A percentile compares a stretch with the other conserved stretches of the same genome.
Evolutionary conservation across 2,888 invertebrate species (phyloP).

Genomic region (Caenorhabditis wallacei): DNA sequence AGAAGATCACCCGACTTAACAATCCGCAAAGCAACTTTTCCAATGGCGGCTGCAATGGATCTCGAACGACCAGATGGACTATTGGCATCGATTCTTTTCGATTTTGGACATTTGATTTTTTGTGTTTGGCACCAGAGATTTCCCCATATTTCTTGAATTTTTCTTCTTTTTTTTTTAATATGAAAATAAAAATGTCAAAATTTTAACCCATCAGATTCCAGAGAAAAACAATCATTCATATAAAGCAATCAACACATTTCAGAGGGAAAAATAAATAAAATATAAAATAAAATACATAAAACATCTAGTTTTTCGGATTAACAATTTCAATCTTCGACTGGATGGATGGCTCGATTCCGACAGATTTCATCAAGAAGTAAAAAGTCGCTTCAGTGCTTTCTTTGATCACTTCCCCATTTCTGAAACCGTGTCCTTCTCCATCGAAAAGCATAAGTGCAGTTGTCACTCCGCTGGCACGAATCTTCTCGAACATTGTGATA

Average conservation of each 20-base stretch:
- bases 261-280: neutral
- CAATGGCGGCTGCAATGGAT: no score
- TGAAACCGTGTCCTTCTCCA: conserved; percentile 85
- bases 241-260: conserved; percentile 1
- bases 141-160: no score
- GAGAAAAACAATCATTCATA: neutral
- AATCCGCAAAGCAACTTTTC: no score
- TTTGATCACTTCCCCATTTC: conserved; percentile 84
- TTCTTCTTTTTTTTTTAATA: no score
- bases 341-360: conserved; percentile 74
- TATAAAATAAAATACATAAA: neutral
- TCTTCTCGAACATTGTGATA: conserved; percentile 83
- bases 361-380: conserved; percentile 83
- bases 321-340: conserved; percentile 47
- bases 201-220: no score
- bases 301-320: conserved; percentile 18
- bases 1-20: no score
- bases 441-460: conserved; percentile 84
- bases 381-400: conserved; percentile 84
- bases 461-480: conserved; percentile 83
- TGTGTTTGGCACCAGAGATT: no score
- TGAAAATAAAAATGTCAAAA: no score
- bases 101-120: no score
- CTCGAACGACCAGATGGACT: no score
- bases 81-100: no score